Evolutionary conservation across 2,113 vertebrate genomes (phyloP).

Genomic region (Nannobrachium achirus): DNA sequence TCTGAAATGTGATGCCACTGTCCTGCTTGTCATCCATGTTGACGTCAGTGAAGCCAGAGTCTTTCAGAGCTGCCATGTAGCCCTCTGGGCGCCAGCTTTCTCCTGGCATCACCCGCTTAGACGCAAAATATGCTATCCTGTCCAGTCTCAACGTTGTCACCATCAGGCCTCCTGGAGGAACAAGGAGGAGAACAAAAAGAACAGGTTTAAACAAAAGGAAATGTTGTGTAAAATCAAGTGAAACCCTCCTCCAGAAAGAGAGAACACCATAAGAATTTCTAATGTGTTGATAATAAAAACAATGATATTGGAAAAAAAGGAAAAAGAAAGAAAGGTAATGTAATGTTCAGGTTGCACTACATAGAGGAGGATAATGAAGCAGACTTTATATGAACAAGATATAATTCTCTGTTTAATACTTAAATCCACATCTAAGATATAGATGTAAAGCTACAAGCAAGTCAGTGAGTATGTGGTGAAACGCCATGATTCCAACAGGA

Average conservation of each 20-base stretch:
- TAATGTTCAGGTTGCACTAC: too few relatives aligned
- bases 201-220: background rate
- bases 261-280: background rate
- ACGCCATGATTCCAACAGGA: too few relatives aligned
- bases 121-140: constrained; percentile 5
- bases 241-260: too few relatives aligned
- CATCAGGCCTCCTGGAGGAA: constrained; percentile 66
- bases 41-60: constrained; percentile 72
- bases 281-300: background rate
- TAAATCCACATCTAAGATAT: too few relatives aligned
- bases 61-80: constrained; percentile 73
- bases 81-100: constrained; percentile 70
- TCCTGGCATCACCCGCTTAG: constrained; percentile 45
- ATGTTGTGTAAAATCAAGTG: background rate
- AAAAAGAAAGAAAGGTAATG: background rate
- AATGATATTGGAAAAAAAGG: background rate
- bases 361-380: too few relatives aligned
- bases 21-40: constrained; percentile 65
- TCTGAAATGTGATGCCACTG: constrained; percentile 58
- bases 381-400: too few relatives aligned
- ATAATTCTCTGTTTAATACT: too few relatives aligned
- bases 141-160: constrained; percentile 66
- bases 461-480: too few relatives aligned
- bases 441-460: too few relatives aligned
- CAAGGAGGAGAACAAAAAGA: background rate